Conservation (phyloP, 2,113 vertebrate species). For the Paedocypris sp. region DNA sequence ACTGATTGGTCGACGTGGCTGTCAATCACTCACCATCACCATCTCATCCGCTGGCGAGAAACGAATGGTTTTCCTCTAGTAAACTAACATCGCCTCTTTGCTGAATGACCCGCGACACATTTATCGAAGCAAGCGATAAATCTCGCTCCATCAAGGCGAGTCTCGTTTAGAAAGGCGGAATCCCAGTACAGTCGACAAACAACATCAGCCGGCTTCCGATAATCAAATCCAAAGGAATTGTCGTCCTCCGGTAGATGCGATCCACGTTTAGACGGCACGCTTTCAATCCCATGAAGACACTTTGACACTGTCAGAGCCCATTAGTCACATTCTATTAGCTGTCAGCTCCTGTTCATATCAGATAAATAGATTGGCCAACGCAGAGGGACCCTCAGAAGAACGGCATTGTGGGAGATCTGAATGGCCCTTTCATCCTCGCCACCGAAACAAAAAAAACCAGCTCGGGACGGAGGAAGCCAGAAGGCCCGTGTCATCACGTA, state of each 20-base stretch:
- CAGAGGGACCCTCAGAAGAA: constrained; percentile 1
- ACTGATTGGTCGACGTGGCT: no score
- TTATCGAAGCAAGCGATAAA: no score
- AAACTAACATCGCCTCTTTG: no score
- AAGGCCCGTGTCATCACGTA: constrained; percentile 18
- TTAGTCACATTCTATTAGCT: constrained; percentile 61
- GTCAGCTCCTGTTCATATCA: constrained; percentile 27
- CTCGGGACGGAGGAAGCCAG: not conserved
- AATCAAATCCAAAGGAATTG: constrained; percentile 9
- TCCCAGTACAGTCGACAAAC: no score
- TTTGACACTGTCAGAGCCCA: constrained; percentile 52
- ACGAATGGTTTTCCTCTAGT: no score
- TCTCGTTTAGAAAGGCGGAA: no score
- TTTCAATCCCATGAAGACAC: constrained; percentile 45
- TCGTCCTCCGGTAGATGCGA: not conserved
- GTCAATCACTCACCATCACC: no score
- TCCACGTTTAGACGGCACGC: not conserved
- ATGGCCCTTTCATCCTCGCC: constrained; percentile 14
- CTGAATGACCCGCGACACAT: no score
- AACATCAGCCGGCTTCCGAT: no score
- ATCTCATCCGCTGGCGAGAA: no score
- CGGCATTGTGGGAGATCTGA: not conserved
- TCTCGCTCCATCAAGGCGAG: no score
- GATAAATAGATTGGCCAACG: constrained; percentile 9
- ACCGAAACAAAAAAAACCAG: not conserved